These are phyloP conservation scores for Cosmia pyralina DNA, from an alignment of 2,888 invertebrate species.

Conservation along the genomic window DNA sequence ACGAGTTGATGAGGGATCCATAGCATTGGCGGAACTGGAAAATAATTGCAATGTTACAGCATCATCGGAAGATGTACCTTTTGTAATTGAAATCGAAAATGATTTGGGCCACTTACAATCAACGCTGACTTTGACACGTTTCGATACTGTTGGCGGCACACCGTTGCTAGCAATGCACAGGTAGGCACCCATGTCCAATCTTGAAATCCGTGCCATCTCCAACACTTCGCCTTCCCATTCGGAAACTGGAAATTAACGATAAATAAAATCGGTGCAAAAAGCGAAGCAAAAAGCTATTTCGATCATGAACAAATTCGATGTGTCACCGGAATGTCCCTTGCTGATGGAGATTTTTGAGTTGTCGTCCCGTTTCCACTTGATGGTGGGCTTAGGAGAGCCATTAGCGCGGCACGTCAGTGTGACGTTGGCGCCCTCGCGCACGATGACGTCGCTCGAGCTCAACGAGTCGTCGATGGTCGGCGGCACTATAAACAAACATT, in stretches of 20 bases:
- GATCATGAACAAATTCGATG: constrained; percentile 60
- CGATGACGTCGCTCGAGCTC: constrained; percentile 97
- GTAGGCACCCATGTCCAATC: constrained; percentile 97
- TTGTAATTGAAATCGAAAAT: not conserved
- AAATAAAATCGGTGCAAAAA: constrained; percentile 50
- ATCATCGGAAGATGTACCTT: not conserved
- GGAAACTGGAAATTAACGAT: constrained; percentile 89
- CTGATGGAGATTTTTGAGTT: constrained; percentile 96
- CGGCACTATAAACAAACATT: constrained; percentile 92
- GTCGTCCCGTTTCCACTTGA: constrained; percentile 98
- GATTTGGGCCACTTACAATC: constrained; percentile 94
- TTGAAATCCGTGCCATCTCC: constrained; percentile 95
- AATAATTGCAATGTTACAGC: constrained; percentile 46
- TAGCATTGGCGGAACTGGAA: constrained; percentile 97
- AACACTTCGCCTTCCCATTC: constrained; percentile 96
- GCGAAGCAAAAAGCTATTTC: constrained; percentile 50
- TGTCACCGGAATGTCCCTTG: constrained; percentile 94
- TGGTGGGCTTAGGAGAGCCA: constrained; percentile 96
- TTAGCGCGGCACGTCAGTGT: constrained; percentile 96
- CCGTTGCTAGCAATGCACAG: constrained; percentile 97
- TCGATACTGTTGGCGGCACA: constrained; percentile 97
- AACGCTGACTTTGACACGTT: constrained; percentile 97
- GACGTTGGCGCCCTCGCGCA: constrained; percentile 96
- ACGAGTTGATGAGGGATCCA: constrained; percentile 98
- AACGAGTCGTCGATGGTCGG: constrained; percentile 97